These are phyloP conservation scores for Octopus bimaculoides DNA, from an alignment of 1,140 invertebrate species.

Conservation along the genomic window DNA sequence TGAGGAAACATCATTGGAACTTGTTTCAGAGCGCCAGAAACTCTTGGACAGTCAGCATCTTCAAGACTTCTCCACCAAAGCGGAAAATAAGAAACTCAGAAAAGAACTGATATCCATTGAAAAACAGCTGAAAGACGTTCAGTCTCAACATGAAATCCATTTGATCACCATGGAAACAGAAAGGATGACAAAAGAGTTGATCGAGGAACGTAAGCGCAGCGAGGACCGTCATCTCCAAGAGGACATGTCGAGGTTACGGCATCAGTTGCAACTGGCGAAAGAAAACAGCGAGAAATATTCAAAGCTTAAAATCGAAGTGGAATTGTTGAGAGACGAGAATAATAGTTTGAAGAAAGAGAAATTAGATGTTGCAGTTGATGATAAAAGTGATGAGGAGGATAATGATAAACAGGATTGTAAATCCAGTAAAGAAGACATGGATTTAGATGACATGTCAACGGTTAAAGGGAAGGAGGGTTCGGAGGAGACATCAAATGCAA, in stretches of 20 bases:
- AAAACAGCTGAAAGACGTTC: background rate
- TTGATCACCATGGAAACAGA: background rate
- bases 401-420: no score
- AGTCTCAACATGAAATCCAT: background rate
- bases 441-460: background rate
- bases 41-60: background rate
- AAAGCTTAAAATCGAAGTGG: background rate
- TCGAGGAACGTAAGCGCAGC: background rate
- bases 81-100: background rate
- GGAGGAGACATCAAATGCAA: conserved; percentile 14
- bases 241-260: background rate
- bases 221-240: background rate
- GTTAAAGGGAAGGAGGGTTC: background rate
- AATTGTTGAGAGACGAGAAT: conserved; percentile 7
- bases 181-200: background rate
- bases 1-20: background rate
- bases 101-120: background rate
- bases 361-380: no score
- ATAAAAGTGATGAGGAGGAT: no score
- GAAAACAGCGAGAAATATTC: background rate
- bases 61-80: background rate
- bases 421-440: background rate
- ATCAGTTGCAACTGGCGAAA: background rate
- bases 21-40: background rate
- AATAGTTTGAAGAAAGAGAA: conserved; percentile 13